These are phyloP conservation scores for Ylistrum balloti DNA, from an alignment of 1,140 invertebrate genomes.

Conservation along the genomic window DNA sequence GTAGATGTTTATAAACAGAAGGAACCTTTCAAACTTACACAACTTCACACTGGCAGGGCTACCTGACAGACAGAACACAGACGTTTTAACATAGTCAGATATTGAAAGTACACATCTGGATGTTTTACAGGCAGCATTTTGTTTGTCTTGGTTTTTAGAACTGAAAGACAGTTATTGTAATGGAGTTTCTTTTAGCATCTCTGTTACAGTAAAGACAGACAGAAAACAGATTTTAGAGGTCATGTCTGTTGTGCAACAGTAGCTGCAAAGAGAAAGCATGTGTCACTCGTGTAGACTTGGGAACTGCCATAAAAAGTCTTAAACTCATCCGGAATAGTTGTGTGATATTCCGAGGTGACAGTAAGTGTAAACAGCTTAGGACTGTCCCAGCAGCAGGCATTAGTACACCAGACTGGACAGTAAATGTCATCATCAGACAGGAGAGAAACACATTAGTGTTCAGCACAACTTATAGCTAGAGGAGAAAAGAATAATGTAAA, in stretches of 20 bases:
- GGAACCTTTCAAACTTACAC: conserved; percentile 32
- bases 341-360: neutral
- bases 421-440: no score
- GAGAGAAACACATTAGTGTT: no score
- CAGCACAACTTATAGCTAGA: no score
- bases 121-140: neutral
- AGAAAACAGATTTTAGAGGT: neutral
- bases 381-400: no score
- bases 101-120: conserved; percentile 25
- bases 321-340: neutral
- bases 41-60: neutral
- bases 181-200: neutral
- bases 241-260: neutral
- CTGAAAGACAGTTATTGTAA: conserved; percentile 14
- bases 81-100: neutral
- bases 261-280: neutral
- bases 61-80: conserved; percentile 23
- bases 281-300: neutral
- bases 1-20: neutral
- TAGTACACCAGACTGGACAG: no score
- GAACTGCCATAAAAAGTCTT: neutral
- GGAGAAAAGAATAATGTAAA: no score
- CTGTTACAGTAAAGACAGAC: neutral
- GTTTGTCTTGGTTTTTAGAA: neutral
- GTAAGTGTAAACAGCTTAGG: neutral